Base-by-base conservation (phyloP, 1,140 invertebrate genomes). In the Gryon sp. region DNA sequence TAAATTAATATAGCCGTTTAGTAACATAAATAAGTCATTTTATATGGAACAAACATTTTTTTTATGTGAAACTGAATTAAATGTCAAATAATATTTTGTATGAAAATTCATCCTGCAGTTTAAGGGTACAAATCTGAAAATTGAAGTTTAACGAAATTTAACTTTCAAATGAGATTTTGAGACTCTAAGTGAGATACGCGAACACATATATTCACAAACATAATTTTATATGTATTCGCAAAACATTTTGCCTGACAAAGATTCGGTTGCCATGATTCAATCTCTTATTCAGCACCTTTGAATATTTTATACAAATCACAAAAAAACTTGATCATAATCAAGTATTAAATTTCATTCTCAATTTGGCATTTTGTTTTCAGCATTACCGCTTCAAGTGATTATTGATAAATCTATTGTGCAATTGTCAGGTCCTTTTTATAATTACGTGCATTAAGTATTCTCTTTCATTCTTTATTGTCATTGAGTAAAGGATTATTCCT, bases 121-220 rank as follows among this genome's bases (percentile, higher is more conserved):
- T 19, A 52, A 53, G 53, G 46, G 60, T 43, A 53, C 60, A 53
- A 52, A 65, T 65, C 60, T 53, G 36, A 53, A 65, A 65, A 65
- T 65, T 53, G 48, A 65, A 65, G 46, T 53, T 65, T 43, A 65
- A 65, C 19, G 60, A 53, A 65, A 65, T 65, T 65, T 53, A 65
- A 65, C 36, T 65, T 53, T 18, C 20, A 32, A 36, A 65, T 65
- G 26, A 55, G 55, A 66, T 36, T 4, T 11, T n/a, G 46, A 40
- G 28, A 53, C 34, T 63, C 16, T 1, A 18, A 50, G 14, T 4
- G 50, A 40, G 9, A 28, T 20, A 11, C 12, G 15, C 11, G 16
- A 1, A 26, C 9, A 9, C 2, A 8, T 20, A 18, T 20, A 48
- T 18, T 1, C 1, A 48, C 18, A 50, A n/a, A 50, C 26, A 19